Percentiles rank a stretch among this genome's conserved stretches.
These are phyloP conservation scores for Macrotis lagotis DNA, from an alignment of 2,113 vertebrate genomes.

Conservation along the genomic window DNA sequence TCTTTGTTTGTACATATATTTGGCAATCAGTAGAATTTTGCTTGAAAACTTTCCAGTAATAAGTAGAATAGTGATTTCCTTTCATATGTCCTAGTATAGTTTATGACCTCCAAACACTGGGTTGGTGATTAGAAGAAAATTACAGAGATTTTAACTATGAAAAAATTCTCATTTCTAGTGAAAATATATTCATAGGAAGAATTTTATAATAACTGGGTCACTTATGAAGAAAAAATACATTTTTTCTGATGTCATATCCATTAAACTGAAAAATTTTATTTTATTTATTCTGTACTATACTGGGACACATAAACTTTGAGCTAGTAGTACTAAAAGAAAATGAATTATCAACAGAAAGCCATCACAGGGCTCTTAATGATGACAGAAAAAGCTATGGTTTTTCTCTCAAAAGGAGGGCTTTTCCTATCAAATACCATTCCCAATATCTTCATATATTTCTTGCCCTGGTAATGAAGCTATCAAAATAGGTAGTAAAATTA, in stretches of 20 bases:
- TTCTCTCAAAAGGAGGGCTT: background rate
- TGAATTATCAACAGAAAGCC: background rate
- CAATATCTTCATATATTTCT: background rate
- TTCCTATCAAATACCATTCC: background rate
- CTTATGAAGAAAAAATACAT: background rate
- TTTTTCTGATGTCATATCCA: background rate
- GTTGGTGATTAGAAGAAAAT: background rate
- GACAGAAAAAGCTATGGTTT: background rate
- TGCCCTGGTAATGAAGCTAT: background rate
- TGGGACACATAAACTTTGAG: background rate
- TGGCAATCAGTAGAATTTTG: background rate
- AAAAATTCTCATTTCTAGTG: background rate
- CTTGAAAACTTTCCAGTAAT: background rate
- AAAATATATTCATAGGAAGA: background rate
- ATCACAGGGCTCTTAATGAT: conserved; percentile 11
- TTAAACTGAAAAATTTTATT: background rate
- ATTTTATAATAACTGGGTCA: background rate
- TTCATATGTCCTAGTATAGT: background rate
- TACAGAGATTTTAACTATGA: background rate
- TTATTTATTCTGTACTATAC: background rate
- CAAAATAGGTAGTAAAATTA: conserved; percentile 5
- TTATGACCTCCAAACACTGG: background rate
- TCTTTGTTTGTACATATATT: background rate
- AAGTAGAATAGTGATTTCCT: background rate
- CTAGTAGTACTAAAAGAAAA: background rate